These are phyloP conservation scores for Caenorhabditis sp. DNA, from an alignment of 2,888 invertebrate genomes.

Conservation along the genomic window DNA sequence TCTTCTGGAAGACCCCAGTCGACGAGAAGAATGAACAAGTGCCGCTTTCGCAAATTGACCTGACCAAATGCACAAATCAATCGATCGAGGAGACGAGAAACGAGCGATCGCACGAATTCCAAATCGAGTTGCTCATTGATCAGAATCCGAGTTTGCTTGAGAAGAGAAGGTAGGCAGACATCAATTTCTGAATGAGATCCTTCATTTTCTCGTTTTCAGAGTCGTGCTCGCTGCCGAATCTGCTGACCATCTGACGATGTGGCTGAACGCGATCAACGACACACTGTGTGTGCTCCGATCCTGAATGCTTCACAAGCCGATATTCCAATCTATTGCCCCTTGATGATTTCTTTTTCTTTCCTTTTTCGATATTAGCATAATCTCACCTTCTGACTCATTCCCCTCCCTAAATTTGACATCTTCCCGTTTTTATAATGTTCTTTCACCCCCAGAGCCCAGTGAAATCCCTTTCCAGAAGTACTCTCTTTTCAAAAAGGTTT, in stretches of 20 bases:
- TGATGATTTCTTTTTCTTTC: slow-evolving; percentile 14
- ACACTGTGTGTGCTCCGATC: slow-evolving; percentile 64
- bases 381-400: slow-evolving; percentile 47
- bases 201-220: slow-evolving; percentile 39
- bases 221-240: slow-evolving; percentile 67
- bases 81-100: slow-evolving; percentile 51
- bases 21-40: slow-evolving; percentile 67
- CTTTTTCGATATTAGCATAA: slow-evolving; percentile 37
- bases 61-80: slow-evolving; percentile 68
- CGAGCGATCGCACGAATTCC: slow-evolving; percentile 30
- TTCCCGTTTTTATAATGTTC: slow-evolving; percentile 8
- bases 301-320: neutral
- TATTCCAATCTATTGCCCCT: neutral
- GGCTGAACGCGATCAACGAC: slow-evolving; percentile 69
- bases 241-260: slow-evolving; percentile 53
- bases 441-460: too few relatives aligned
- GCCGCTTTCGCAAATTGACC: slow-evolving; percentile 64
- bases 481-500: slow-evolving; percentile 29
- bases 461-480: too few relatives aligned
- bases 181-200: neutral
- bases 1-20: slow-evolving; percentile 69
- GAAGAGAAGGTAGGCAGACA: slow-evolving; percentile 57
- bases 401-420: neutral
- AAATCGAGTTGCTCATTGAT: slow-evolving; percentile 81
- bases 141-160: slow-evolving; percentile 64